Evolutionary conservation across 2,888 invertebrate species (phyloP), one percentile per base, ranked within the genome.

Genomic region (Neoascia interrupta): DNA sequence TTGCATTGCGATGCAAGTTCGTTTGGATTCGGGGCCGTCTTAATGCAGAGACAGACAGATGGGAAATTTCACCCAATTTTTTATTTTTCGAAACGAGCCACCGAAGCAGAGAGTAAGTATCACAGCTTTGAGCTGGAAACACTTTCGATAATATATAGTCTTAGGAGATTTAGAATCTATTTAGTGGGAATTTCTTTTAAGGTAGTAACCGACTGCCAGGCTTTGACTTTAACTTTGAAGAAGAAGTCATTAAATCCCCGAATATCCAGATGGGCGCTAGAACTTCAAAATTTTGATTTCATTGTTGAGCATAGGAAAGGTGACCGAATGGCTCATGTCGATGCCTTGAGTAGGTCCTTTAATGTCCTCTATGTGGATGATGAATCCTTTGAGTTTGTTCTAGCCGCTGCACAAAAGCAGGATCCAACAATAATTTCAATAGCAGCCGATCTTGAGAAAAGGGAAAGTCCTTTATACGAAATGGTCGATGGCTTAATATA

Each of bases 1-100:
- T 51, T 85, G 19, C 84, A 85, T 73, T 83, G 82, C 8, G 85
- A 85, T 74, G 85, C 84, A 0, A 83, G 83, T 63, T 16, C 72
- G 1, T 10, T 21, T 5, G 84, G 84, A 0, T 84, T 74, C 69
- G 85, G 84, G 6, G 79, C 84, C 16, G 75, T 84, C 3, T 43
- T 84, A 1, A 5, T 85, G 11, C 83, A 84, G 41, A 53, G 43
- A 21, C 79, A 79, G 37, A 6, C 2, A 0, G 81, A 82, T 56
- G 61, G 49, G 6, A 81, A 79, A 53, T 83, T 85, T 19, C 83
- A 84, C 37, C 84, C 85, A 3, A 75, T 85, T 8, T 81, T 81
- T 26, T 85, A 82, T 73, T 84, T 83, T 66, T 85, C 84, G 28
- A 81, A 82, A 60, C 72, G 83, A 39, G 83, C 84, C 0, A 80